Conservation (phyloP, 35 echinoderm and acorn worm genomes). For the Apostichopus japonicus region DNA sequence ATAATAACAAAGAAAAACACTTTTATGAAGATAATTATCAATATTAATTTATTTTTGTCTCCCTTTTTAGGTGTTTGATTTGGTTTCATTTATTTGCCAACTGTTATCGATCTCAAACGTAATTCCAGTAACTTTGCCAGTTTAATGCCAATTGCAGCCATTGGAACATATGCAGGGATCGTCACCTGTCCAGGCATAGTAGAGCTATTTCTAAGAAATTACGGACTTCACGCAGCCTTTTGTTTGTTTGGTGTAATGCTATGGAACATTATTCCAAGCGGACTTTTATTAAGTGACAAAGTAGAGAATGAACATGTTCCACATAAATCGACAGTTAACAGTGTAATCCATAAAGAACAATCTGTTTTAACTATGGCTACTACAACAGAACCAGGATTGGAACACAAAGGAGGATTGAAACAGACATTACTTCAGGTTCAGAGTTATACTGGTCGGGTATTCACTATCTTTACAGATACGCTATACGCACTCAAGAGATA, state of each 20-base stretch:
- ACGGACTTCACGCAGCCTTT: background rate
- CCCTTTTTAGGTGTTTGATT: background rate
- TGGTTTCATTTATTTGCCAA: background rate
- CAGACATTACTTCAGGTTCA: too few relatives aligned
- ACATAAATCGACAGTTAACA: too few relatives aligned
- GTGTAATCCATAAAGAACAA: too few relatives aligned
- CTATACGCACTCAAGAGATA: background rate
- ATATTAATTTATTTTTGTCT: too few relatives aligned
- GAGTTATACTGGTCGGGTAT: too few relatives aligned
- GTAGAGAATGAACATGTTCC: too few relatives aligned
- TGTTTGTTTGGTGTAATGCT: background rate
- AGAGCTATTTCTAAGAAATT: background rate
- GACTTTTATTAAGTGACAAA: background rate
- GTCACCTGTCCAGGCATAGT: background rate
- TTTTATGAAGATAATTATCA: too few relatives aligned
- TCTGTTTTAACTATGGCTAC: too few relatives aligned
- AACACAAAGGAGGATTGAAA: too few relatives aligned
- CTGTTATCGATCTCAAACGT: background rate
- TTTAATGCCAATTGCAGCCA: conserved; percentile 8
- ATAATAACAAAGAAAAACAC: too few relatives aligned
- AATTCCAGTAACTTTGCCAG: background rate
- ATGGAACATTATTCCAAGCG: background rate
- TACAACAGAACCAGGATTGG: too few relatives aligned
- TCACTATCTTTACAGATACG: background rate
- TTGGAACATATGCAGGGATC: background rate